phyloP scores from a whole-genome alignment of 2,113 vertebrate species.

The Neodon shergylaensis region DNA sequence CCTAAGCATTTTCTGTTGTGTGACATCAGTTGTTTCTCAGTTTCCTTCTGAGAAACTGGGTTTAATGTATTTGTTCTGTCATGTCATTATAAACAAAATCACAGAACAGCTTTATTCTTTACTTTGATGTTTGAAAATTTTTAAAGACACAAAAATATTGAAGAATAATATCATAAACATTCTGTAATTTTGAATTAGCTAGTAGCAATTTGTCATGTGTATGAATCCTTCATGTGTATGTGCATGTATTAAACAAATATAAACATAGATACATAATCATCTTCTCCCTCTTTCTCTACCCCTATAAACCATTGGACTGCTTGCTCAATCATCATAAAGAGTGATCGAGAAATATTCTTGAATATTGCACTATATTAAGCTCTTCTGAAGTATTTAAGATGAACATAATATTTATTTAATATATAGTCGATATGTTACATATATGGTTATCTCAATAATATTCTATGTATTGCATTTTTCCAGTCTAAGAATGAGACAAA shows the following conservation, averaged over 20 bases:
- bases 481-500: background rate
- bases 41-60: background rate
- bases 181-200: background rate
- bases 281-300: background rate
- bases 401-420: background rate
- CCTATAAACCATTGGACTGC: background rate
- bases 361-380: background rate
- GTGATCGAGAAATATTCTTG: background rate
- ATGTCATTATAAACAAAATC: background rate
- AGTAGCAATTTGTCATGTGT: background rate
- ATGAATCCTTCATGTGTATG: accelerated
- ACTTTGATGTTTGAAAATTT: background rate
- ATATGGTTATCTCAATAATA: background rate
- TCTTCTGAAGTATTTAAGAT: background rate
- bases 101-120: background rate
- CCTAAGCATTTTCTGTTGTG: background rate
- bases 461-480: background rate
- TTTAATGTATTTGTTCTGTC: background rate
- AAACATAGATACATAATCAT: background rate
- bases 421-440: background rate
- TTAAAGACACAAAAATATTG: background rate
- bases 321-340: background rate
- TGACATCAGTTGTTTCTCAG: background rate
- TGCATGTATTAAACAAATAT: background rate
- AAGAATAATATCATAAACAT: background rate